Base-by-base conservation (phyloP, 2,113 vertebrate genomes). In the Excalfactoria chinensis region DNA sequence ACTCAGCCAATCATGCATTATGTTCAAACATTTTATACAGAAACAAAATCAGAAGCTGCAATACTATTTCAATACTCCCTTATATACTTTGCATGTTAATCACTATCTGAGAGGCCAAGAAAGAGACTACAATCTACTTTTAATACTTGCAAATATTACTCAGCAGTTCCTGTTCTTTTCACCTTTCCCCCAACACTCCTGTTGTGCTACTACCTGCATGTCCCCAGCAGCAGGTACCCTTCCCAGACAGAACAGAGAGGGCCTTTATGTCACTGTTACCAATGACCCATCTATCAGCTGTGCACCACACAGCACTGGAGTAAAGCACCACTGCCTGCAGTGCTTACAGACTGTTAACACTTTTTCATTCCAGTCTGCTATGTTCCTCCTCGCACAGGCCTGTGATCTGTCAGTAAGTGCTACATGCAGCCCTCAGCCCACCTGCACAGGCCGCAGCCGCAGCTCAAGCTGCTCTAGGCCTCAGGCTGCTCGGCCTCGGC, bases 231-330 rank as follows among this genome's bases (percentile, higher is more conserved):
- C 13, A 16, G n/a, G 23, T 69, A 17, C 56, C 21, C 17, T 40
- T 9, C 12, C 7, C 17, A 49, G 41, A 7, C 34, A 51, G 25
- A 60, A 6, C 14, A 35, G 5, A 23, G 6, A 59, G 49, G 17
- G 2, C 23, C 1, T 3, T 23, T 8, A 11, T 5, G 11, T 21
- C 40, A 19, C 17, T 2, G 19, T 9, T 1, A 6, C 20, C 13
- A 28, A 17, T 2, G 8, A 40, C 25, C 35, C 74, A 66, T 1
- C 1, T 0, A n/a, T 13, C 7, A 49, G 4, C 13, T 18, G 4
- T 0, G 0, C 11, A 49, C 1, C 7, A 3, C 69, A 7, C 13
- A 55, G 13, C 0, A 2, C 32, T 23, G 18, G 1, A 2, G 1
- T 18, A 7, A n/a, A 72, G 69, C 0, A 46, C 3, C 34, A 17